These are phyloP conservation scores for Orchesella cincta DNA, from an alignment of 1,140 invertebrate species.

Conservation along the genomic window DNA sequence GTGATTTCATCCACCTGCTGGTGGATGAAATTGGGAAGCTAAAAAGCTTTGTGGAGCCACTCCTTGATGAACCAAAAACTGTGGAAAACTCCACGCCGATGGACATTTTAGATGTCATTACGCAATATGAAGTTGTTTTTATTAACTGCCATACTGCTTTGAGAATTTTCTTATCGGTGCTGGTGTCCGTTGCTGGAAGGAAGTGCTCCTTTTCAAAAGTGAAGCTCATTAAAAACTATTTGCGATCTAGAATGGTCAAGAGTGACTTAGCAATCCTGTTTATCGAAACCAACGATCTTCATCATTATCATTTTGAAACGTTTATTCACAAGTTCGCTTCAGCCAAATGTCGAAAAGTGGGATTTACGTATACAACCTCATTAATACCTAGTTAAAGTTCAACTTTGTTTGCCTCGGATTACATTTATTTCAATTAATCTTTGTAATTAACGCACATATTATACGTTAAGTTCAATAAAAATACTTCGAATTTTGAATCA, in stretches of 20 bases:
- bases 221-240: conserved; percentile 51
- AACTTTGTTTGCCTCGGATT: too few species aligned
- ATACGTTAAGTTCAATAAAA: too few species aligned
- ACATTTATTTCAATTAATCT: too few species aligned
- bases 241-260: conserved; percentile 47
- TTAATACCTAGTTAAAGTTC: too few species aligned
- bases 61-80: neutral
- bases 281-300: conserved; percentile 40
- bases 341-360: conserved; percentile 32
- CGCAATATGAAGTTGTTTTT: neutral
- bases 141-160: neutral
- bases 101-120: neutral
- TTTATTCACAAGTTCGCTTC: conserved; percentile 34
- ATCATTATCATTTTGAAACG: conserved; percentile 23
- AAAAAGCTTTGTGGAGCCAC: neutral
- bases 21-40: too few species aligned
- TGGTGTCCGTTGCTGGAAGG: conserved; percentile 40
- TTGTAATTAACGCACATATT: too few species aligned
- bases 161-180: conserved; percentile 48
- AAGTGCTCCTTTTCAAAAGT: conserved; percentile 50
- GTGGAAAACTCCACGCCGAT: neutral
- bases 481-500: too few species aligned
- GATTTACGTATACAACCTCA: too few species aligned
- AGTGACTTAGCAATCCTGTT: conserved; percentile 45
- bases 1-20: too few species aligned